Evolutionary conservation across 1,140 invertebrate species (phyloP).

Genomic region (Neodiprion lecontei): DNA sequence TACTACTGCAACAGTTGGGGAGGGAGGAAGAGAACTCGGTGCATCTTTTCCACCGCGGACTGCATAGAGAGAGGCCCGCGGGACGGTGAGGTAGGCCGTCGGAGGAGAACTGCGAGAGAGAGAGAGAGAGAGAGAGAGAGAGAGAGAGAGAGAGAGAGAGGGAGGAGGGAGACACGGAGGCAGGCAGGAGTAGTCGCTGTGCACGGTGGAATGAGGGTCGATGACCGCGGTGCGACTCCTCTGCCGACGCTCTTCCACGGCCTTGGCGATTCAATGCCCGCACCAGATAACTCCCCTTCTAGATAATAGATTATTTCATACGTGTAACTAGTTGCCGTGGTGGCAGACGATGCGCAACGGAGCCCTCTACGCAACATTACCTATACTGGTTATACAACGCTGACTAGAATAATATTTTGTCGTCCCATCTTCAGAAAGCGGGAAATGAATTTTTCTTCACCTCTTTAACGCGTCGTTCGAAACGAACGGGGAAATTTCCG

Average conservation of each 20-base stretch:
- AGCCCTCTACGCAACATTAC: slow-evolving; percentile 32
- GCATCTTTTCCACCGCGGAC: slow-evolving; percentile 12
- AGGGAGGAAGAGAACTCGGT: slow-evolving; percentile 15
- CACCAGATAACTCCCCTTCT: slow-evolving; percentile 56
- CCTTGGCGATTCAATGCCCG: slow-evolving; percentile 61
- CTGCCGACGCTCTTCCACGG: slow-evolving; percentile 41
- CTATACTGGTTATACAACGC: slow-evolving; percentile 36
- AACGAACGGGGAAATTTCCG: no score
- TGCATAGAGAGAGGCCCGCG: slow-evolving; percentile 19
- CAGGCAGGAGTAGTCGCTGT: slow-evolving; percentile 30
- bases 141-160: slow-evolving; percentile 12
- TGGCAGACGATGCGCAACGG: slow-evolving; percentile 19
- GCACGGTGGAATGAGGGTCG: slow-evolving; percentile 43
- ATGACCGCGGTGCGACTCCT: slow-evolving; percentile 57
- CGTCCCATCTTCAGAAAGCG: slow-evolving; percentile 29
- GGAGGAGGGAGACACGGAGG: slow-evolving; percentile 35
- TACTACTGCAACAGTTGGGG: slow-evolving; percentile 21
- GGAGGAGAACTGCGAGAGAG: slow-evolving; percentile 20
- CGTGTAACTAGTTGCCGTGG: slow-evolving; percentile 53
- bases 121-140: slow-evolving; percentile 24
- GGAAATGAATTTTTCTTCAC: neutral
- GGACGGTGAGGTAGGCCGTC: slow-evolving; percentile 35
- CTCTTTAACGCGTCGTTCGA: no score
- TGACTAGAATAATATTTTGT: slow-evolving; percentile 41
- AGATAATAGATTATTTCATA: slow-evolving; percentile 60